A percentile compares a stretch with the other conserved stretches of the same genome.
phyloP scores from a whole-genome alignment of 2,113 vertebrate species.

The Lynx canadensis region DNA sequence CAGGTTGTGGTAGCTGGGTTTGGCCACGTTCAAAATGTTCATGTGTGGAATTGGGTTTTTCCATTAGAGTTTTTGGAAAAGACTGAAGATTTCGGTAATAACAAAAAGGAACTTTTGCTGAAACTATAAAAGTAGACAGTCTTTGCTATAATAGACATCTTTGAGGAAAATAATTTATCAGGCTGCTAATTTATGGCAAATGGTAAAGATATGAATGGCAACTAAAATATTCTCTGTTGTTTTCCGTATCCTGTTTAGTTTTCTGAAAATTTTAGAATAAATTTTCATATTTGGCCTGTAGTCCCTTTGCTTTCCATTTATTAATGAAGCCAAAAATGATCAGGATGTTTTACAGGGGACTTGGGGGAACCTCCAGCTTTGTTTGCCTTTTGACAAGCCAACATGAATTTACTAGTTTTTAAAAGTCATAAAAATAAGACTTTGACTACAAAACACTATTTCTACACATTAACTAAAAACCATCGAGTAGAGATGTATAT shows the following conservation, averaged over 20 bases:
- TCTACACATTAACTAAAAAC: background rate
- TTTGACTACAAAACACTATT: constrained; percentile 9
- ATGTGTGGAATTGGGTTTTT: background rate
- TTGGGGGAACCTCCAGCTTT: background rate
- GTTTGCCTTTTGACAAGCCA: background rate
- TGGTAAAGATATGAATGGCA: background rate
- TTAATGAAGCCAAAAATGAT: constrained; percentile 24
- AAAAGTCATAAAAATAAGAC: constrained; percentile 4
- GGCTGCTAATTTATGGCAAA: constrained; percentile 18
- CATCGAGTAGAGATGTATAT: background rate
- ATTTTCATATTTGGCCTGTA: background rate
- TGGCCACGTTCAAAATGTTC: background rate
- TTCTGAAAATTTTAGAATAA: constrained; percentile 40
- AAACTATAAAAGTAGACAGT: constrained; percentile 20
- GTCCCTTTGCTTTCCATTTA: constrained; percentile 28
- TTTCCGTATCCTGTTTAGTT: constrained; percentile 39
- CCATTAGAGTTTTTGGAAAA: constrained; percentile 13
- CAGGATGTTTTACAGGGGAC: background rate
- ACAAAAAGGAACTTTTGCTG: constrained; percentile 25
- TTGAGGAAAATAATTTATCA: constrained; percentile 30
- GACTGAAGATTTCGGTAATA: constrained; percentile 13
- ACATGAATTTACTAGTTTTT: background rate
- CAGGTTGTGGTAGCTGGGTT: background rate
- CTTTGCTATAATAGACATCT: background rate
- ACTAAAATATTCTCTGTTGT: background rate